A percentile compares a stretch with the other conserved stretches of the same genome.
Evolutionary conservation across 2,888 invertebrate species (phyloP).

Genomic region (Cantharis flavilabris): DNA sequence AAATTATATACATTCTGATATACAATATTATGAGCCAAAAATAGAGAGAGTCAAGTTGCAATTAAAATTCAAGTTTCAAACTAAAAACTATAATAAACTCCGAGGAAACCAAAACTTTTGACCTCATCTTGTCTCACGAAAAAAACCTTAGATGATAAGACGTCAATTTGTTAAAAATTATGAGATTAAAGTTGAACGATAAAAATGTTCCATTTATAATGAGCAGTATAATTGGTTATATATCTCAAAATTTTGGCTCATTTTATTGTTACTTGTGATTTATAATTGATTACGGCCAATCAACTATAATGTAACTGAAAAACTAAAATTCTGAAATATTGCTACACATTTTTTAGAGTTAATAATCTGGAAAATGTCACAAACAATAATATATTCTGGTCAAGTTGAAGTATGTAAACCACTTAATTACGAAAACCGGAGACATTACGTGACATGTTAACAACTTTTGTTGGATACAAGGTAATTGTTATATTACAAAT

Average conservation of each 20-base stretch:
- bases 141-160: background rate
- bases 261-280: background rate
- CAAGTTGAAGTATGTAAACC: constrained; percentile 17
- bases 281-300: background rate
- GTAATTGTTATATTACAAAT: constrained; percentile 34
- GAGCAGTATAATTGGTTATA: background rate
- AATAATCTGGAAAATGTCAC: background rate
- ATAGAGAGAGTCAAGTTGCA: background rate
- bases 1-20: background rate
- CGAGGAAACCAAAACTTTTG: background rate
- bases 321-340: background rate
- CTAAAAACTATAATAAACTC: background rate
- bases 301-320: background rate
- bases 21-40: background rate
- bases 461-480: constrained; percentile 38
- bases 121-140: background rate
- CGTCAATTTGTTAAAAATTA: background rate
- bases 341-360: background rate
- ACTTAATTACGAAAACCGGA: constrained; percentile 24
- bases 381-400: constrained; percentile 2
- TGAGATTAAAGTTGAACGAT: background rate
- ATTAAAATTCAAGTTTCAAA: background rate
- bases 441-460: constrained; percentile 37
- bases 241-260: background rate
- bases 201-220: background rate